A percentile compares a stretch with the other conserved stretches of the same genome.
Evolutionary conservation across 2,113 vertebrate genomes (phyloP).

Genomic region (Rhabdomys dilectus): DNA sequence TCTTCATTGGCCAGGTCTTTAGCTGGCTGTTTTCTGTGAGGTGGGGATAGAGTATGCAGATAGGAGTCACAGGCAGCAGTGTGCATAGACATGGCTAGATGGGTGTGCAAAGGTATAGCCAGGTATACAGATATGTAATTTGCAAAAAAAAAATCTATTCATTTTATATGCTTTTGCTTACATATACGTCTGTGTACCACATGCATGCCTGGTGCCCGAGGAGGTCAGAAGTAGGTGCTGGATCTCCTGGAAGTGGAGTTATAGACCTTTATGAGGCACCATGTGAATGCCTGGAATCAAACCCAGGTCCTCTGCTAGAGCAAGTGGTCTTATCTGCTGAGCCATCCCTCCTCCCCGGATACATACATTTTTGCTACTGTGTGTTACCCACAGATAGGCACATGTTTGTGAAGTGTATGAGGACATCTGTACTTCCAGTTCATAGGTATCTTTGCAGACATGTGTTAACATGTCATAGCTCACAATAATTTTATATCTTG

Average conservation of each 20-base stretch:
- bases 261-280: no score
- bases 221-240: background rate
- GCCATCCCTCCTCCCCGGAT: background rate
- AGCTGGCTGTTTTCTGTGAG: background rate
- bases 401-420: background rate
- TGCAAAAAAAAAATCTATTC: background rate
- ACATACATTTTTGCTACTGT: background rate
- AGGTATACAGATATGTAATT: background rate
- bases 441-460: background rate
- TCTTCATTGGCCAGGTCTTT: background rate
- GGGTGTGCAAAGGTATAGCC: background rate
- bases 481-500: background rate
- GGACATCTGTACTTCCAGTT: no score
- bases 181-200: no score
- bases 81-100: background rate
- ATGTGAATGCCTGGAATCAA: background rate
- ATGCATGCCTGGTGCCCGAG: background rate
- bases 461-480: background rate
- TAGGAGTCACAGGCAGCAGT: background rate
- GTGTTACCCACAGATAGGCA: background rate
- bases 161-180: background rate
- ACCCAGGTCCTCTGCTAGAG: background rate
- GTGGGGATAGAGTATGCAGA: background rate
- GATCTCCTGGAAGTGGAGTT: background rate
- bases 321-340: background rate